These are phyloP conservation scores for Tyto alba DNA, from an alignment of 2,113 vertebrate species.

Conservation along the genomic window DNA sequence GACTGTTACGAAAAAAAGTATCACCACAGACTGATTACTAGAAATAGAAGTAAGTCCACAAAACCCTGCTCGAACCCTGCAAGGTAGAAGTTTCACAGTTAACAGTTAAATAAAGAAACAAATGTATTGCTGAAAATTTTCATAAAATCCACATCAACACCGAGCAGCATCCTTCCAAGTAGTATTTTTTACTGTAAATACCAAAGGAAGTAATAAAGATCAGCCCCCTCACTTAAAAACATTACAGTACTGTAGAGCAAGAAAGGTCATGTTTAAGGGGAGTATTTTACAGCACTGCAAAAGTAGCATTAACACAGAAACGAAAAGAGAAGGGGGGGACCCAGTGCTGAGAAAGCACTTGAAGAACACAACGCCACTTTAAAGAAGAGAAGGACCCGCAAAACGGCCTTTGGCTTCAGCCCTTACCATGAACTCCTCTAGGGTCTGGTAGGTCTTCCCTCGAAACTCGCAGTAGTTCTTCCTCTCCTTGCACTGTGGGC, in stretches of 20 bases:
- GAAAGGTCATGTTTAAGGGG: neutral
- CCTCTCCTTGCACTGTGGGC: slow-evolving; percentile 93
- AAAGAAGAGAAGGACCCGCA: neutral
- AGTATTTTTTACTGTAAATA: neutral
- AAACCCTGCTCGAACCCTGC: neutral
- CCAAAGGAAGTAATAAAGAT: neutral
- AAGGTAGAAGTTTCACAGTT: neutral
- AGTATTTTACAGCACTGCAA: neutral
- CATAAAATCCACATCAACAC: neutral
- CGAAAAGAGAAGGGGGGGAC: neutral
- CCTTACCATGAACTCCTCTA: slow-evolving; percentile 98
- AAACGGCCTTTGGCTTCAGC: neutral
- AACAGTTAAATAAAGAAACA: neutral
- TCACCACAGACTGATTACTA: neutral
- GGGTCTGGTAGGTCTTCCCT: slow-evolving; percentile 87
- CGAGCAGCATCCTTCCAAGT: neutral
- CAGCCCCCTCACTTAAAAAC: neutral
- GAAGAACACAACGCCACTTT: neutral
- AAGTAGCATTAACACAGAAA: neutral
- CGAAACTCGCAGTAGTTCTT: slow-evolving; percentile 97
- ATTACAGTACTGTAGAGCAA: neutral
- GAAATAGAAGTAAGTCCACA: neutral
- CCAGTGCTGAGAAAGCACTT: neutral
- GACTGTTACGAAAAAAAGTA: neutral
- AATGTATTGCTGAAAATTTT: neutral